These are phyloP conservation scores for Heliconius congener DNA, from an alignment of 1,140 invertebrate species.

Conservation along the genomic window DNA sequence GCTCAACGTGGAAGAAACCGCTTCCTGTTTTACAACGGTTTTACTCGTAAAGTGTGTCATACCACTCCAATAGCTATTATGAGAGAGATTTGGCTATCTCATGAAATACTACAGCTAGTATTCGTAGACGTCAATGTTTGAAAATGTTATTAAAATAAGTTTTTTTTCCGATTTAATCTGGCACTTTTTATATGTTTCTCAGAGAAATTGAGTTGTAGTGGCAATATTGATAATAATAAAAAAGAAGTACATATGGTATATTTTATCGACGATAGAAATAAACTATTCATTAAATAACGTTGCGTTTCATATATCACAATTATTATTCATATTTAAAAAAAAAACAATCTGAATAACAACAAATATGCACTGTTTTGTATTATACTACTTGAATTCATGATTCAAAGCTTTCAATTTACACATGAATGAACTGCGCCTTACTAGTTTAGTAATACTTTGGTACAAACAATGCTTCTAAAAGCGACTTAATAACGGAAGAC, in stretches of 20 bases:
- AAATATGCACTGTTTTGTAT: neutral
- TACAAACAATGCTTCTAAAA: no score
- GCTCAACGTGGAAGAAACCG: conserved; percentile 37
- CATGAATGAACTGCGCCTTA: neutral
- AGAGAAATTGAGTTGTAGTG: no score
- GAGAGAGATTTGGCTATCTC: neutral
- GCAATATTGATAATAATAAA: no score
- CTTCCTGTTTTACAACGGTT: conserved; percentile 37
- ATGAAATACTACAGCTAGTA: neutral
- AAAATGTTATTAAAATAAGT: no score
- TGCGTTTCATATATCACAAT: neutral
- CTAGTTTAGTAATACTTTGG: neutral
- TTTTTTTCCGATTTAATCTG: neutral
- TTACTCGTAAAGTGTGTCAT: conserved; percentile 18
- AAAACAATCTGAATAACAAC: neutral
- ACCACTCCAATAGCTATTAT: conserved; percentile 14
- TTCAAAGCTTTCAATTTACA: neutral
- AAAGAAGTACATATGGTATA: no score
- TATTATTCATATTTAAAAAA: neutral
- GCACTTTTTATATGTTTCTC: neutral
- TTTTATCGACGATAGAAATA: no score
- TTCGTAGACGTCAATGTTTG: no score
- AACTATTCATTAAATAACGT: no score
- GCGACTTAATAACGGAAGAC: no score
- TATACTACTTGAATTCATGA: neutral